phyloP scores from a whole-genome alignment of 2,888 invertebrate species.

The Drosophila subsilvestris region DNA sequence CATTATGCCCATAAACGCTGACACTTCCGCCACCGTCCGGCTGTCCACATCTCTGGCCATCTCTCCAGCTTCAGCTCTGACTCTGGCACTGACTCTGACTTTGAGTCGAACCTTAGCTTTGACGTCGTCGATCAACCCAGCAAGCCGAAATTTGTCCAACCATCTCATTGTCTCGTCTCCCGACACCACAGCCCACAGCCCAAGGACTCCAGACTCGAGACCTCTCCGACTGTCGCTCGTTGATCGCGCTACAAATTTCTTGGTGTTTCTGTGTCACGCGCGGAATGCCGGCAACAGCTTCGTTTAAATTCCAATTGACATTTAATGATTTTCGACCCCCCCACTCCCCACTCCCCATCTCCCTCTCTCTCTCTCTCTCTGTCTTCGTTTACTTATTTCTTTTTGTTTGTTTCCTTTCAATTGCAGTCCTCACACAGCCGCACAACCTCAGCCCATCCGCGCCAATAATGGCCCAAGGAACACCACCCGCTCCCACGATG shows the following conservation, averaged over 20 bases:
- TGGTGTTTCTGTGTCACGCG: constrained; percentile 73
- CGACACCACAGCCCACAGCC: too few species aligned
- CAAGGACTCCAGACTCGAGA: not conserved
- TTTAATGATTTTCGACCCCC: constrained; percentile 70
- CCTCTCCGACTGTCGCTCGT: constrained; percentile 5
- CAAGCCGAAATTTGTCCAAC: constrained; percentile 76
- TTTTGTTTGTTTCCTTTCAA: not conserved
- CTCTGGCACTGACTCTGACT: constrained; percentile 21
- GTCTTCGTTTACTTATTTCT: not conserved
- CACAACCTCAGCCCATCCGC: constrained; percentile 61
- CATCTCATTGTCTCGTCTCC: constrained; percentile 32
- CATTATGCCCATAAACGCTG: constrained; percentile 82
- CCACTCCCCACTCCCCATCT: constrained; percentile 5
- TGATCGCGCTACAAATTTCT: constrained; percentile 74
- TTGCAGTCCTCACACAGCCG: constrained; percentile 59
- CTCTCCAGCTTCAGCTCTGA: not conserved
- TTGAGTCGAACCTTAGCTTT: constrained; percentile 18
- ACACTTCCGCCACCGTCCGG: constrained; percentile 68
- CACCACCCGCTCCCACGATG: constrained; percentile 81
- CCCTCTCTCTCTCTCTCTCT: constrained; percentile 4
- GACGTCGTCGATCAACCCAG: constrained; percentile 72
- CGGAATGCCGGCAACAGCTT: constrained; percentile 82
- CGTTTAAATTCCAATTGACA: constrained; percentile 83
- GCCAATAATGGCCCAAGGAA: constrained; percentile 45
- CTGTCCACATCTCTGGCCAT: constrained; percentile 35